Evolutionary conservation across 35 echinoderm and acorn worm genomes (phyloP), one percentile per base, ranked within the genome.

Genomic region (Lytechinus variegatus): DNA sequence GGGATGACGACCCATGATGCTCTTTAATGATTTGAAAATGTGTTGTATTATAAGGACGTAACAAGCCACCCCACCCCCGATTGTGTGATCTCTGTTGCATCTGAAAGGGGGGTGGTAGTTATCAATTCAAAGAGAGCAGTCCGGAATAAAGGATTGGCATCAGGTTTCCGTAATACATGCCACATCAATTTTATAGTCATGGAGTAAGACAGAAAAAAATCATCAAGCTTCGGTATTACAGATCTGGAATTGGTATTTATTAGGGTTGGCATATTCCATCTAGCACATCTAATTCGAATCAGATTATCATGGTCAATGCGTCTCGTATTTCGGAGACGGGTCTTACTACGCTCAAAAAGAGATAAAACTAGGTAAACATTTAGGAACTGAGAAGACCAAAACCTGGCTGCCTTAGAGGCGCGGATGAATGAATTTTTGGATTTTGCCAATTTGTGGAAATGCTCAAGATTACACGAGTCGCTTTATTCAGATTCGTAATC

Each of bases 21-120:
- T 27, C 8, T 87, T 24, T 87, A 87, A 87, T 7, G 86, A 87
- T 87, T 87, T 87, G 14, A 27, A 87, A 27, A 87, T 87, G 86
- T 87, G 86, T 87, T 87, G 86, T 87, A 87, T 9, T 24, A 87
- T 87, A 33, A 9, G 86, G 86, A 87, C 86, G 29, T 87, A 87
- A 14, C 86, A 87, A 33, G 86, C 86, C 8, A 87, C 86, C 8
- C 86, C 86, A 33, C 86, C 86, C 4, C 86, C 86, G 29, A 33
- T 87, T 7, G 86, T 7, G 14, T 87, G 86, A 87, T 87, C 86
- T 87, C 86, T 24, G 29, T 87, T 4, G n/a, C 86, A 87, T 27
- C 86, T 24, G 86, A 87, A 87, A 87, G 86, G 86, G 86, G 86
- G 86, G 86, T 7, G 86, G 29, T 87, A 87, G 29, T 87, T 87